Conservation (phyloP, 2,888 invertebrate species). For the Nesidiocoris tenuis region DNA sequence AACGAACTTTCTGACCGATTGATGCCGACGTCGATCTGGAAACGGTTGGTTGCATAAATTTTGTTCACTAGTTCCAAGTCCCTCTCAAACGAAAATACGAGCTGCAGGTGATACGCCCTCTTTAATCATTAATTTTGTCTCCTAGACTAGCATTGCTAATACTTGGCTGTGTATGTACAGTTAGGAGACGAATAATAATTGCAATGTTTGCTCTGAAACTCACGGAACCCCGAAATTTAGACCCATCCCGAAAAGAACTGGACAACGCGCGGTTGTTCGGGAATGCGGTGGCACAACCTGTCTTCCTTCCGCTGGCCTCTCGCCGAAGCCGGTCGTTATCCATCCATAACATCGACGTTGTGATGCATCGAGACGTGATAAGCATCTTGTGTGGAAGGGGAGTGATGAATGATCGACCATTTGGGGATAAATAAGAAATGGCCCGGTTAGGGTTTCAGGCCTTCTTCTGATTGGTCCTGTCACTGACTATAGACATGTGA, state of each 20-base stretch:
- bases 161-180: too few relatives aligned
- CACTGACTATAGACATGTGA: constrained; percentile 20
- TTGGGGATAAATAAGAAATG: constrained; percentile 36
- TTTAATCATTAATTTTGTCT: too few relatives aligned
- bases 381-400: constrained; percentile 12
- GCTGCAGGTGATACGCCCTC: too few relatives aligned
- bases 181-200: neutral
- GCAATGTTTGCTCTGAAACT: neutral
- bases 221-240: neutral
- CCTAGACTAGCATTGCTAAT: too few relatives aligned
- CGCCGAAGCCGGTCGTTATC: constrained; percentile 15
- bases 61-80: too few relatives aligned
- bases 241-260: neutral
- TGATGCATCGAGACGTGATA: constrained; percentile 32
- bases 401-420: constrained; percentile 31
- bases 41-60: too few relatives aligned
- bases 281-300: neutral
- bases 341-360: constrained; percentile 21
- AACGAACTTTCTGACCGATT: too few relatives aligned
- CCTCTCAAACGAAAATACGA: too few relatives aligned
- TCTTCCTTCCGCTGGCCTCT: neutral
- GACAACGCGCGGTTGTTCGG: neutral
- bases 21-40: too few relatives aligned
- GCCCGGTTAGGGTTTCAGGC: neutral
- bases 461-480: constrained; percentile 12